Evolutionary conservation across 37 sponge, comb jelly and placozoan species (phyloP), one percentile per base, ranked within the genome.

Genomic region (Beroe forskalii): DNA sequence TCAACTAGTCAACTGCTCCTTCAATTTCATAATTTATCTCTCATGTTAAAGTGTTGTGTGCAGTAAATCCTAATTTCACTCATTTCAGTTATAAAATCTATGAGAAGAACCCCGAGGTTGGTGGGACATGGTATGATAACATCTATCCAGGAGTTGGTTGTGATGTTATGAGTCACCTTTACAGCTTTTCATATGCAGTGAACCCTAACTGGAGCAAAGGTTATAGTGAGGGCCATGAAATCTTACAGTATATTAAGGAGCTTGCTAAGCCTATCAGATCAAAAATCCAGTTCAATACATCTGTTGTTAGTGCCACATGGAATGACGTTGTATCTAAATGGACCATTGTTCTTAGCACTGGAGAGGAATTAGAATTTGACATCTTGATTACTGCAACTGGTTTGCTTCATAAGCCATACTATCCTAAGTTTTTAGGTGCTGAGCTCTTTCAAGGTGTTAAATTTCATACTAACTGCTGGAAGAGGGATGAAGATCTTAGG

Each of bases 51-150:
- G n/a, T n/a, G n/a, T n/a, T n/a, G n/a, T n/a, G n/a, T n/a, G n/a
- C n/a, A n/a, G n/a, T n/a, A n/a, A n/a, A n/a, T n/a, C n/a, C n/a
- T n/a, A n/a, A n/a, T n/a, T n/a, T n/a, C n/a, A n/a, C n/a, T n/a
- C n/a, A 48, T 48, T 48, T 27, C 86, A 80, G 86, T 20, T 80
- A 80, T 30, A n/a, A 80, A 1, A 80, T 80, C 14, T 23, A 41
- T 6, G 86, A 80, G 31, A 80, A 80, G 60, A 80, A 25, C 17
- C 25, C 2, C 19, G 86, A 80, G 9, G 60, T 80, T 44, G 86
- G 86, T 42, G 86, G 86, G 4, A 80, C 86, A 23, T 80, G 86
- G 86, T 80, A 48, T 80, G 86, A 80, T 30, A 80, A 80, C 28
- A 20, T 48, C 19, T 80, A 80, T 38, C 86, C 86, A n/a, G 86